Evolutionary conservation across 2,113 vertebrate genomes (phyloP), one percentile per base, ranked within the genome.

Genomic region (Phalacrocorax pelagicus): DNA sequence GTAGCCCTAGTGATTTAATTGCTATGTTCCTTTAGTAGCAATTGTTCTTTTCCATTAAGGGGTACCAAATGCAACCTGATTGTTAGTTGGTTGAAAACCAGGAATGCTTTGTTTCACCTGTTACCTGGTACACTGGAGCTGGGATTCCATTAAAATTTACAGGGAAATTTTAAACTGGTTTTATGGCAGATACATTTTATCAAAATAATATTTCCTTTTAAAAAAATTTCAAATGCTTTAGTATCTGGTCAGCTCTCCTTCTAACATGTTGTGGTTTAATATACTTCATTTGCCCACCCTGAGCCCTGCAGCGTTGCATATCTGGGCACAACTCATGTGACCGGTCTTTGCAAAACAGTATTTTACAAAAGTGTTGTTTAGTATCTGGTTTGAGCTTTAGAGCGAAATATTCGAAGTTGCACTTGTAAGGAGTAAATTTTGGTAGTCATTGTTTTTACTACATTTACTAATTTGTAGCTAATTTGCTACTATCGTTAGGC

Each of bases 1-100:
- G 86, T 79, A 67, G 19, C 30, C 65, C 49, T 42, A 34, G 77
- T 65, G 66, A 69, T 71, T 92, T 93, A 84, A 86, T 88, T 96
- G 86, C 30, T 84, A 11, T 54, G 54, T 93, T 94, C 30, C 78
- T 91, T 86, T 74, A 86, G 71, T 52, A 90, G 20, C 55, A 88
- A 74, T 92, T 88, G 44, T 71, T 81, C 69, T 78, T 90, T 86
- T 86, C 51, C 59, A 71, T 73, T 71, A 85, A 80, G 58, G 20
- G 54, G 17, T 89, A 82, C 77, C 46, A 46, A 85, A 55, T 40
- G 65, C 15, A 84, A 59, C 65, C 58, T 80, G 52, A 40, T 75
- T 92, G 70, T 70, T 89, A 94, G 80, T 13, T 95, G 83, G 30
- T 49, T 94, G 86, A 89, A 94, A 90, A 77, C 1, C 54, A 86